Evolutionary conservation across 2,113 vertebrate species (phyloP), one percentile per base, ranked within the genome.

Genomic region (Hystrix cristata): DNA sequence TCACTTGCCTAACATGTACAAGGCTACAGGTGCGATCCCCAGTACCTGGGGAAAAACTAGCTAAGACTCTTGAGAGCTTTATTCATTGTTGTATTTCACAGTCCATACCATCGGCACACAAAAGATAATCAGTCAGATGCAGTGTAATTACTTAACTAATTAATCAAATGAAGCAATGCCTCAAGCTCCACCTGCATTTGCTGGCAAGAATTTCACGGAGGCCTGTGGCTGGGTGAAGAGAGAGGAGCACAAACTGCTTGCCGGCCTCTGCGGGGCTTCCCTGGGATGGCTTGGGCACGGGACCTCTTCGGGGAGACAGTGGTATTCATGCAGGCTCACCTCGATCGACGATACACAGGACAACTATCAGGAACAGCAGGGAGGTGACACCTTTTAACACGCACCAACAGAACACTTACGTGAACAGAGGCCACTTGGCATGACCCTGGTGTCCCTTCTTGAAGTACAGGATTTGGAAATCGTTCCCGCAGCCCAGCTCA

Each of bases 311-410:
- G 71, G 76, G 80, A 48, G 92, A 43, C 51, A 23, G 23, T 18
- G 62, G 48, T 69, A 55, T 79, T 89, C 53, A 74, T 48, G 48
- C 23, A 59, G 74, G 51, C 51, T 69, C 38, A 83, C 14, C 19
- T 48, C 59, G 51, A 43, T 72, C 71, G 53, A 88, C 84, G 88
- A 67, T 87, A 95, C 94, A 79, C 53, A 94, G 84, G 53, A 92
- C 38, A 79, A 74, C 34, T 51, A 46, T 81, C 43, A 62, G 4
- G 81, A 67, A 34, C n/a, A 79, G 23, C 29, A 86, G 65, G 78
- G 21, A 85, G 43, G 57, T 64, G 57, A 79, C 92, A 0, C 1
- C 4, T 48, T 69, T 65, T 78, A 60, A 93, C 94, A 72, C 16
- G 23, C 69, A 80, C 76, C 53, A 6, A 8, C 12, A 23, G 93